A percentile compares a stretch with the other conserved stretches of the same genome.
Evolutionary conservation across 2,797 vertebrate species (phyloP).

Genomic region (Enteromius afrohamiltoni): DNA sequence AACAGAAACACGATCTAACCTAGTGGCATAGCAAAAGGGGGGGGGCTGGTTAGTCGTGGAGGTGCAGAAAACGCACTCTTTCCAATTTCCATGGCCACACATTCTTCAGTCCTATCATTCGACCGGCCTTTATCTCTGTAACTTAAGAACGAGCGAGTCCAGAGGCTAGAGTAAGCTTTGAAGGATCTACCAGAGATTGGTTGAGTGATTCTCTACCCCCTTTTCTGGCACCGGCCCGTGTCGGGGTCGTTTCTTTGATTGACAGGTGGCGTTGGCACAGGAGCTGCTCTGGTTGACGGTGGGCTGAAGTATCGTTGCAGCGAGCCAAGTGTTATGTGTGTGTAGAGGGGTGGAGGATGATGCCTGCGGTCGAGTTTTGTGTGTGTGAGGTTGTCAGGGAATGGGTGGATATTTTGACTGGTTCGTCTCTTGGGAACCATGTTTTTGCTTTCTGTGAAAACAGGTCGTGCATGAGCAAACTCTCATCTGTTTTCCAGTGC

Average conservation of each 20-base stretch:
- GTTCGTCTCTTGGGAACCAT: conserved; percentile 45
- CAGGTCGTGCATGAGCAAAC: conserved; percentile 24
- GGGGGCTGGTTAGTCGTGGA: conserved; percentile 4
- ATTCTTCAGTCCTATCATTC: conserved; percentile 52
- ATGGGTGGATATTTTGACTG: conserved; percentile 54
- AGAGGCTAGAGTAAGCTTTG: conserved; percentile 52
- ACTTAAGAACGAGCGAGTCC: conserved; percentile 47
- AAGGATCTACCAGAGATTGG: conserved; percentile 47
- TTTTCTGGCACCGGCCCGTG: not conserved
- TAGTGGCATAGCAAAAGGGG: not conserved
- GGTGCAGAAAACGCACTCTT: conserved; percentile 38
- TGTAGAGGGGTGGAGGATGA: conserved; percentile 24
- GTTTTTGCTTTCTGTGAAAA: conserved; percentile 40
- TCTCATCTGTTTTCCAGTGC: conserved; percentile 25
- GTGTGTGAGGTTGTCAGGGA: conserved; percentile 50
- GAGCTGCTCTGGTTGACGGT: conserved; percentile 32
- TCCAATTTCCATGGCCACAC: conserved; percentile 48
- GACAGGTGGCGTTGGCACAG: conserved; percentile 35
- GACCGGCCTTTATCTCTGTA: conserved; percentile 56
- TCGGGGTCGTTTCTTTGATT: conserved; percentile 38
- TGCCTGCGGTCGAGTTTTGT: conserved; percentile 33
- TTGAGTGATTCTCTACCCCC: conserved; percentile 29
- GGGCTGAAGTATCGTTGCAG: conserved; percentile 52
- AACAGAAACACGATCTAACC: conserved; percentile 33
- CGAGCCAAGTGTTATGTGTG: conserved; percentile 47